Base-by-base conservation (phyloP, 2,797 vertebrate species). In the Calcarius lapponicus region DNA sequence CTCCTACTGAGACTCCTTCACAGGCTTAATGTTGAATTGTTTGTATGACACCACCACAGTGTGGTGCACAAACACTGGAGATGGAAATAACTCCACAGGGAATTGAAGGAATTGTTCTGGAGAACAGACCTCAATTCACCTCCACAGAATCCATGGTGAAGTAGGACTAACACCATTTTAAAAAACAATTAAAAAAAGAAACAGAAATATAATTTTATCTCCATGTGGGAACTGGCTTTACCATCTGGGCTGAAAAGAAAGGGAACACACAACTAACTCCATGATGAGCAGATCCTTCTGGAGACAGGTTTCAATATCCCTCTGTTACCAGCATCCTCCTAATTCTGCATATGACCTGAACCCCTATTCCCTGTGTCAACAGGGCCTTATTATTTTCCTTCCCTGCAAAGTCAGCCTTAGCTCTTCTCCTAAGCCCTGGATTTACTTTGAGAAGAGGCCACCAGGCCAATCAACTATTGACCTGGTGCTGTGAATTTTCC, bases 31-130 rank as follows among this genome's bases (percentile, higher is more conserved):
- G 14, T 47, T 31, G 5, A 4, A 32, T 26, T 75, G 19, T 56
- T 88, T 60, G 51, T 84, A 36, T 1, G 57, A 66, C 62, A 73
- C 47, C 48, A 90, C 89, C 82, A 90, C 54, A 65, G 79, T 57
- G 89, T 88, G 89, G 76, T 91, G 80, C 88, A 88, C 84, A 86
- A 93, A 75, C 58, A 79, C 31, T 60, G 76, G 53, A 66, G 32
- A 90, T 56, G 26, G 80, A 75, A 92, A 54, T 25, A 24, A 36
- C 48, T 72, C 66, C 26, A 36, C 10, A 60, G 47, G 62, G 60
- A 56, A 72, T 42, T 80, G 38, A 43, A 51, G 36, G 31, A 80
- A 48, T 45, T 90, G 6, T 70, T 95, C 45, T 78, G 80, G 65
- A 83, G 53, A 31, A 25, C 9, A 48, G 54, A 80, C 17, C 18